These are phyloP conservation scores for Tigriopus japonicus DNA, from an alignment of 1,140 invertebrate genomes.

Conservation along the genomic window DNA sequence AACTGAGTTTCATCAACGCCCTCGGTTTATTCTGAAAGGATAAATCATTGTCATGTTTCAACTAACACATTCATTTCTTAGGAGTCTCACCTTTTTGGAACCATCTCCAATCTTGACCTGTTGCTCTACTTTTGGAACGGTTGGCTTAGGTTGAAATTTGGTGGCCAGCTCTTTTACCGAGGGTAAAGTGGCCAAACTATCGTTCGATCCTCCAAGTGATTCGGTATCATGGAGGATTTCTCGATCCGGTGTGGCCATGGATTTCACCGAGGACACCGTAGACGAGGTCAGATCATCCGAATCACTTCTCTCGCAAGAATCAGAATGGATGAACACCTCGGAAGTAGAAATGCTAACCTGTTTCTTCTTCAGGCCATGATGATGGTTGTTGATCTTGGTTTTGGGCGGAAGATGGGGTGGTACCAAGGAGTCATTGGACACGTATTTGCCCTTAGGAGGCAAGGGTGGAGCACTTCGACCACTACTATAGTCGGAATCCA, in stretches of 20 bases:
- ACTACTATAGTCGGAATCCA: background rate
- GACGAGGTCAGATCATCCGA: background rate
- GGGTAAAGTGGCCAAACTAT: background rate
- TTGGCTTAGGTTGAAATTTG: background rate
- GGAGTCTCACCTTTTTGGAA: too few species aligned
- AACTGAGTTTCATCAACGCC: too few species aligned
- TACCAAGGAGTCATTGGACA: background rate
- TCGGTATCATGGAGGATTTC: background rate
- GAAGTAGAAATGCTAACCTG: constrained; percentile 6
- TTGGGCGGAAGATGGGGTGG: background rate
- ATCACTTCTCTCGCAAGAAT: background rate
- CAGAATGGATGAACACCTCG: background rate
- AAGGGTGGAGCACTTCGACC: background rate
- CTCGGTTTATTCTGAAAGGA: too few species aligned
- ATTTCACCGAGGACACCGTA: background rate
- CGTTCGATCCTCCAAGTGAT: background rate
- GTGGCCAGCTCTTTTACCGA: constrained; percentile 6
- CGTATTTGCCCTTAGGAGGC: background rate
- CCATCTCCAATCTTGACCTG: too few species aligned
- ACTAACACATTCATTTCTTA: too few species aligned
- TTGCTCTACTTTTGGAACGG: too few species aligned
- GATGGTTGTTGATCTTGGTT: background rate
- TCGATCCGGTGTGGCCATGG: background rate
- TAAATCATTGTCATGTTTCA: too few species aligned
- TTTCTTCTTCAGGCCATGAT: background rate